A percentile compares a stretch with the other conserved stretches of the same genome.
Evolutionary conservation across 2,888 invertebrate genomes (phyloP).

Genomic region (Plagodis pulveraria): DNA sequence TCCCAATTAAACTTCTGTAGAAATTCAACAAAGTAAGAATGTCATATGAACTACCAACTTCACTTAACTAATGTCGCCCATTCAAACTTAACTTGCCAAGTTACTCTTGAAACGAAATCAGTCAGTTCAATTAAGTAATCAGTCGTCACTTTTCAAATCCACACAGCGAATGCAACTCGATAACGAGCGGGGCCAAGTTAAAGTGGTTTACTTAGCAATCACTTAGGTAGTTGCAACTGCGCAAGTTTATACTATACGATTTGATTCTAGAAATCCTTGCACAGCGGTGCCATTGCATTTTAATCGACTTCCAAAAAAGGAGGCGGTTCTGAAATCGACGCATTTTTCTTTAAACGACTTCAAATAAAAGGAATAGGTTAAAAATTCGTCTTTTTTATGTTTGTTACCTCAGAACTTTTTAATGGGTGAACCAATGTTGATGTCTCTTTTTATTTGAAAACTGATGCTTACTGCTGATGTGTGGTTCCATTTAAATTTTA

Average conservation of each 20-base stretch:
- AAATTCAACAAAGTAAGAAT: not conserved
- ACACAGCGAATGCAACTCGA: constrained; percentile 42
- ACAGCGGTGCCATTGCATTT: too few relatives aligned
- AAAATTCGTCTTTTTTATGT: too few relatives aligned
- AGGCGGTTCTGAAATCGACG: too few relatives aligned
- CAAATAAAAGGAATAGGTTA: too few relatives aligned
- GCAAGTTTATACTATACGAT: constrained; percentile 6
- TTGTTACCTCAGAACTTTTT: too few relatives aligned
- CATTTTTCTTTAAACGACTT: too few relatives aligned
- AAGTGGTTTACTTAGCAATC: constrained; percentile 57
- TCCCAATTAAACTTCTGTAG: not conserved
- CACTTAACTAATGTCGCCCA: constrained; percentile 10
- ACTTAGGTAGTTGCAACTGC: constrained; percentile 46
- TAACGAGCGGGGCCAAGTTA: constrained; percentile 56
- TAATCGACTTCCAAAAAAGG: too few relatives aligned
- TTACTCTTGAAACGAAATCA: constrained; percentile 21
- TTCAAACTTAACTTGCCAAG: constrained; percentile 15
- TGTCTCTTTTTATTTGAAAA: too few relatives aligned
- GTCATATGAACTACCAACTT: constrained; percentile 1
- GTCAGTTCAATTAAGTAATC: constrained; percentile 31
- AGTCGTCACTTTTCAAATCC: constrained; percentile 41
- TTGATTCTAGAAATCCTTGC: constrained; percentile 3
- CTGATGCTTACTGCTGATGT: too few relatives aligned
- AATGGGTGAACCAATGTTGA: too few relatives aligned
- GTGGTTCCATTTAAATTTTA: too few relatives aligned